Evolutionary conservation across 1,140 invertebrate genomes (phyloP), one percentile per base, ranked within the genome.

Genomic region (Pogonognathellus flavescens): DNA sequence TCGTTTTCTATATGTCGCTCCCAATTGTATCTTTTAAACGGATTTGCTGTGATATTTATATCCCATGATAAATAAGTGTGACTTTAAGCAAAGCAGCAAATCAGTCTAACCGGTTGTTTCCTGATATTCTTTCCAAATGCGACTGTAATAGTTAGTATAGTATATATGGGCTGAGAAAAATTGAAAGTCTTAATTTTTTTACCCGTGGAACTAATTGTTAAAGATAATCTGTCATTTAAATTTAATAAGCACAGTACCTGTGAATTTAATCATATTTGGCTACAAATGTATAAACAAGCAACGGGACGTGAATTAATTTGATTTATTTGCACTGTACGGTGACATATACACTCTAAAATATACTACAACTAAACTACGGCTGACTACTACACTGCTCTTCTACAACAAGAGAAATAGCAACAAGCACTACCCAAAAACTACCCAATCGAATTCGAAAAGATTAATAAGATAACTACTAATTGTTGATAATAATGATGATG

Each of bases 191-290:
- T 82, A 59, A 59, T 82, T 82, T 82, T 80, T 82, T 59, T 82
- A 82, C 57, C 53, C 53, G 53, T 81, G 80, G 60, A 82, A 82
- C 41, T 76, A 76, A 49, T 20, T 76, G 70, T 76, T 76, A 50
- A 76, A 76, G 70, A 31, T 76, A 81, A 81, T 55, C 53, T 81
- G 80, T 55, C 53, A 55, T 81, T 81, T 82, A 59, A 76, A 76
- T 50, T 82, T 59, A 59, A 57, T 57, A 18, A 25, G 80, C 82
- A 84, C 82, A 72, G 82, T 84, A 84, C 82, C 82, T 84, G 82
- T 84, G 82, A 84, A 84, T 31, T 84, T 72, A 84, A 50, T 82
- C n/a, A 57, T 82, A 82, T 82, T 82, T 82, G 81, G 57, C 81
- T 82, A 59, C 25, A 52, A 55, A 57, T 53, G 53, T 81, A 57